Evolutionary conservation across 2,113 vertebrate genomes (phyloP).

Genomic region (Gymnocephalus cernua): DNA sequence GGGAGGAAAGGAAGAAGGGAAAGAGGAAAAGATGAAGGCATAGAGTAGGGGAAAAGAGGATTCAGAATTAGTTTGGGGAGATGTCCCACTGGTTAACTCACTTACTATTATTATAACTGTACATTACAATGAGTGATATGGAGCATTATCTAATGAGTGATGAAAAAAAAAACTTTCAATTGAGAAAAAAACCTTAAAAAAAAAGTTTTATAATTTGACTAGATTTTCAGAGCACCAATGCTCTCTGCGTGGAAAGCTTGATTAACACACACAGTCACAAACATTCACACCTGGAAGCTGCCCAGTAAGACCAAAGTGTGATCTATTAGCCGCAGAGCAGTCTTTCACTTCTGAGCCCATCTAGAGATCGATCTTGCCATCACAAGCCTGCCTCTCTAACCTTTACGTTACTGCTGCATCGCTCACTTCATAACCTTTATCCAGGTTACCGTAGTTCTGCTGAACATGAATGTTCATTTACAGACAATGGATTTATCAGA

Average conservation of each 20-base stretch:
- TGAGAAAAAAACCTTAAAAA: neutral
- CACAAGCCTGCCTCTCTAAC: slow-evolving; percentile 2
- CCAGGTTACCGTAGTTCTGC: neutral
- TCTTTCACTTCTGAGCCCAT: slow-evolving; percentile 2
- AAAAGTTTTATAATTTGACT: neutral
- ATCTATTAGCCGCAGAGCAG: slow-evolving; percentile 1
- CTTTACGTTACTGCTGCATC: slow-evolving; percentile 18
- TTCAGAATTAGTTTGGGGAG: neutral
- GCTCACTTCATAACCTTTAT: neutral
- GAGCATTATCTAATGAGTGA: neutral
- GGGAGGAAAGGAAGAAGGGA: neutral
- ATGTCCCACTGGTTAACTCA: slow-evolving; percentile 1
- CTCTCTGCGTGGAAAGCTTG: neutral
- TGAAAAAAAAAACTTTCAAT: neutral
- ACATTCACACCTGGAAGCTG: neutral
- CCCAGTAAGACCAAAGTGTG: neutral
- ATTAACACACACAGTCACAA: neutral
- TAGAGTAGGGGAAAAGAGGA: neutral
- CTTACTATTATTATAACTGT: neutral
- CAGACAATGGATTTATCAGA: neutral
- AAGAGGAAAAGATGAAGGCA: slow-evolving; percentile 17
- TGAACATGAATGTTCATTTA: slow-evolving; percentile 10
- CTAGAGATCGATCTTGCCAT: slow-evolving; percentile 18
- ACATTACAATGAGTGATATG: neutral
- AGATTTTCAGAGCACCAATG: neutral